A percentile compares a stretch with the other conserved stretches of the same genome.
Evolutionary conservation across 1,140 invertebrate species (phyloP).

Genomic region (Zelostemma sp.): DNA sequence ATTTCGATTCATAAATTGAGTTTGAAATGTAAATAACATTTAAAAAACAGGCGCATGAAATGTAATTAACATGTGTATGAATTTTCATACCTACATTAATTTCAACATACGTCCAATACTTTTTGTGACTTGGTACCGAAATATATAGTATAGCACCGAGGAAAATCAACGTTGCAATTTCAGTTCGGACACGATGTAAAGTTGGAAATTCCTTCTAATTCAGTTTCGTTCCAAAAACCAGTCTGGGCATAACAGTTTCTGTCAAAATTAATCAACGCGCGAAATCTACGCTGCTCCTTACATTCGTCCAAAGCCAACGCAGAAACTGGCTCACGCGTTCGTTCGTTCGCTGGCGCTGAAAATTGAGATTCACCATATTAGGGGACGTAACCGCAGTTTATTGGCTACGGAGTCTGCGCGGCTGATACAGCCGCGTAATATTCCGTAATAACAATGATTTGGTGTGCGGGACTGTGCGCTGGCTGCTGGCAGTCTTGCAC

Average conservation of each 20-base stretch:
- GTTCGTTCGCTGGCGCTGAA: constrained; percentile 53
- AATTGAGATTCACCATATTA: constrained; percentile 70
- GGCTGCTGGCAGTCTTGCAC: constrained; percentile 55
- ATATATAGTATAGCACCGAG: too few species aligned
- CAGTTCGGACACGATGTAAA: too few species aligned
- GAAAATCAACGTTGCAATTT: too few species aligned
- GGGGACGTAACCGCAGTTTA: constrained; percentile 67
- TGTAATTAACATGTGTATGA: too few species aligned
- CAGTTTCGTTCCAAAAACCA: constrained; percentile 6
- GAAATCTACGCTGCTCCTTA: constrained; percentile 41
- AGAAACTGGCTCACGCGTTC: constrained; percentile 43
- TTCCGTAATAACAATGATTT: constrained; percentile 71
- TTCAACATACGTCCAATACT: too few species aligned
- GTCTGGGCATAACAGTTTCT: constrained; percentile 45
- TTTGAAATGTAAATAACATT: too few species aligned
- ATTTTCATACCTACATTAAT: too few species aligned
- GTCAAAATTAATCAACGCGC: constrained; percentile 42
- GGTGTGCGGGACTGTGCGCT: constrained; percentile 59
- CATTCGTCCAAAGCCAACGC: constrained; percentile 34
- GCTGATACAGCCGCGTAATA: constrained; percentile 68
- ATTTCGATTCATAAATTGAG: too few species aligned
- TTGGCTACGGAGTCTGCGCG: constrained; percentile 64
- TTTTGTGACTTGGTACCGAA: too few species aligned
- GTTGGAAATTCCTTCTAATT: not conserved
- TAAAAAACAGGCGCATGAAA: too few species aligned